Evolutionary conservation across 2,113 vertebrate species (phyloP).

Genomic region (Phrynosoma platyrhinos): DNA sequence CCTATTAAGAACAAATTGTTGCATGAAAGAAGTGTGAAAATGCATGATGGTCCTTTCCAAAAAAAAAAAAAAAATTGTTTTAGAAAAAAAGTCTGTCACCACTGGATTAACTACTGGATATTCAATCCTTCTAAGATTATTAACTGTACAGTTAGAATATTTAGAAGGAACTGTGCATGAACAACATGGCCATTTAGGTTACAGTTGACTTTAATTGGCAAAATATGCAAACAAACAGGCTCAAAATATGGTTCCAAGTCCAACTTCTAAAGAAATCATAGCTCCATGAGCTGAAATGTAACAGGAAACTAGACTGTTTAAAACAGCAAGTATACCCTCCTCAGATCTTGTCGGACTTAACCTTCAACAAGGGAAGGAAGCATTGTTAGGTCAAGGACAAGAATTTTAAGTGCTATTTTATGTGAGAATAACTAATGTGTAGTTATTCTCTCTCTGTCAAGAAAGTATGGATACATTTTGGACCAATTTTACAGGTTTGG

Average conservation of each 20-base stretch:
- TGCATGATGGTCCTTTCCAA: neutral
- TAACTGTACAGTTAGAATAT: neutral
- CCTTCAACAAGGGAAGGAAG: neutral
- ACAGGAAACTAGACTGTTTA: neutral
- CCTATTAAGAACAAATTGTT: conserved; percentile 64
- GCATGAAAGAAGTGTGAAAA: conserved; percentile 61
- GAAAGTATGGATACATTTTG: neutral
- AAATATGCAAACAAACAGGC: neutral
- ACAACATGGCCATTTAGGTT: neutral
- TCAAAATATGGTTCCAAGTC: neutral
- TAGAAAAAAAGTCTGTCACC: neutral
- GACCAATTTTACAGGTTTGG: neutral
- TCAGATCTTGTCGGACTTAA: neutral
- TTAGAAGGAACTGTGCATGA: neutral
- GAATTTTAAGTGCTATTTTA: neutral
- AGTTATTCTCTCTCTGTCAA: neutral
- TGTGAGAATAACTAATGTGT: neutral
- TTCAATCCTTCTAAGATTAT: neutral
- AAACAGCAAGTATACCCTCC: neutral
- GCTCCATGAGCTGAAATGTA: neutral
- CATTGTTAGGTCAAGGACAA: neutral
- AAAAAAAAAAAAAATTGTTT: neutral
- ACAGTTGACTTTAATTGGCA: neutral
- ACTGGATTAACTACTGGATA: neutral
- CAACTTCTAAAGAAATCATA: neutral